These are phyloP conservation scores for Arenaria interpres DNA, from an alignment of 2,113 vertebrate genomes.

Conservation along the genomic window DNA sequence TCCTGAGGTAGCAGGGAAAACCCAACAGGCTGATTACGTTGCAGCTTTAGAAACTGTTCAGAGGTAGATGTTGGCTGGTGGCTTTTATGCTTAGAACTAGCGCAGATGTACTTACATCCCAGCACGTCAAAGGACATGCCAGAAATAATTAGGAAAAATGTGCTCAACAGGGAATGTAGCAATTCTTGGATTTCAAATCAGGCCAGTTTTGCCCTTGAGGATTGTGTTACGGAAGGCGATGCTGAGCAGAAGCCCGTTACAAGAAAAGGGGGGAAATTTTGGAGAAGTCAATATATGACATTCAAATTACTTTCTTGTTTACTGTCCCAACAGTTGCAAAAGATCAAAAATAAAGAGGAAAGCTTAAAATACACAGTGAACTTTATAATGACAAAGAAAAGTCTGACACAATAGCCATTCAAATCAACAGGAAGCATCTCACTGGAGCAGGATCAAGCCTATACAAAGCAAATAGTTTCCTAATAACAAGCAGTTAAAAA, in stretches of 20 bases:
- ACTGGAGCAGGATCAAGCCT: not conserved
- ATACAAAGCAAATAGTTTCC: not conserved
- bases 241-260: not conserved
- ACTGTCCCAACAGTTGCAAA: not conserved
- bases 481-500: not conserved
- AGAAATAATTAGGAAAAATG: accelerated
- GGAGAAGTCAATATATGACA: not conserved
- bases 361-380: not conserved
- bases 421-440: not conserved
- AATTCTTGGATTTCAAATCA: not conserved
- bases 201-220: not conserved
- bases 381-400: not conserved
- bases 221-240: not conserved
- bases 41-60: not conserved
- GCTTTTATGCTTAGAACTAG: not conserved
- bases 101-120: not conserved
- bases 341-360: not conserved
- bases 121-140: accelerated
- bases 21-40: not conserved
- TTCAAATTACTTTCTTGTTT: not conserved
- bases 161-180: not conserved
- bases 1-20: not conserved
- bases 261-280: not conserved
- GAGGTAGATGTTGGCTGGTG: not conserved
- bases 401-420: not conserved